Evolutionary conservation across 35 echinoderm and acorn worm species (phyloP), one percentile per base, ranked within the genome.

Genomic region (Acanthaster planci): DNA sequence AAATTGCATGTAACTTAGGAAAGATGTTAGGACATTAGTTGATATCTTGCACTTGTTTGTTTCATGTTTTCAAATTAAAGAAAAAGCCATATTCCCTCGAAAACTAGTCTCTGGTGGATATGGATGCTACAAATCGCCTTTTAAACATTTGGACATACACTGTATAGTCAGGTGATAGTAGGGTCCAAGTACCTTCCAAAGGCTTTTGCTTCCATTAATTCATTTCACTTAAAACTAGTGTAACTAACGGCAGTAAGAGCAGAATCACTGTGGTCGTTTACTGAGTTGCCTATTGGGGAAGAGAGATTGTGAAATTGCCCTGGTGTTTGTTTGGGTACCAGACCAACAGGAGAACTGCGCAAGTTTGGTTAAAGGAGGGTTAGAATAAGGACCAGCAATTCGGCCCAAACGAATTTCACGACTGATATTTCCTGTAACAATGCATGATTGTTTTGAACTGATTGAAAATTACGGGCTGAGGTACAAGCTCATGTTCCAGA

Each of bases 221-320:
- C n/a, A n/a, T n/a, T n/a, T n/a, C n/a, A n/a, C n/a, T 88, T 59
- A 76, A 88, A 88, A 37, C 39, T 64, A 60, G 86, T 16, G 36
- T 88, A 82, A 14, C 15, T 7, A 6, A 88, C 86, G 1, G 31
- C 8, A 89, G 77, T 68, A 44, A 17, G 7, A 1, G 19, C n/a
- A 0, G 10, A 22, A 18, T 89, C 78, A 72, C 80, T 89, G 15
- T 51, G 7, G 15, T 82, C 78, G 60, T 89, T 89, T 50, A 89
- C 51, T 5, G 40, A 89, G 30, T 34, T 15, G 15, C 86, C 78
- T 30, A n/a, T 1, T 14, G 86, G 58, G 18, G 18, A 60, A 1
- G 86, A 89, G 37, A 89, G 37, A 39, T 89, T 77, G 7, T 82
- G 51, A 67, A 78, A 87, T 87, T 87, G 44, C 0, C 47, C 72